These are phyloP conservation scores for Aspidiotus destructor DNA, from an alignment of 2,888 invertebrate genomes.

Conservation along the genomic window DNA sequence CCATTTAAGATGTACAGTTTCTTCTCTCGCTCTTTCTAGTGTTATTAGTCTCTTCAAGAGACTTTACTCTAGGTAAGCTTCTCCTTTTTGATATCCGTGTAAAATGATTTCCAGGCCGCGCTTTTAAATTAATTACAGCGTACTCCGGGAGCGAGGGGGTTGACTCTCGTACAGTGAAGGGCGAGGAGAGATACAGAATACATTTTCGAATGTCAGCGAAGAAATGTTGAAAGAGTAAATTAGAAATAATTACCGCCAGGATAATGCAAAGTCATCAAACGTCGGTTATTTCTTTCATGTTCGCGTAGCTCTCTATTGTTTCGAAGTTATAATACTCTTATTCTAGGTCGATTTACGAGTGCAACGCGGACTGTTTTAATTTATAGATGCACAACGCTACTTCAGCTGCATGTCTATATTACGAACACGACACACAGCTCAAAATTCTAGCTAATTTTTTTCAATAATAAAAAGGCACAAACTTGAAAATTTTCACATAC, in stretches of 20 bases:
- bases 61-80: neutral
- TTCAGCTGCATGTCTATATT: no score
- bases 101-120: constrained; percentile 5
- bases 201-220: constrained; percentile 12
- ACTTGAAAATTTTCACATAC: no score
- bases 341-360: constrained; percentile 1
- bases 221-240: constrained; percentile 28
- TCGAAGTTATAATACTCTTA: constrained; percentile 7
- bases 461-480: no score
- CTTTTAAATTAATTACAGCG: constrained; percentile 27
- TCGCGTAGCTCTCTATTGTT: constrained; percentile 21
- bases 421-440: no score
- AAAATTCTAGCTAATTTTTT: no score
- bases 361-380: neutral
- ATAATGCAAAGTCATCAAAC: constrained; percentile 20
- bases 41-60: constrained; percentile 19
- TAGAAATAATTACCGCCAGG: constrained; percentile 27
- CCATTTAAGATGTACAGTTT: constrained; percentile 15
- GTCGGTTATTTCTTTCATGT: constrained; percentile 23
- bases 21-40: neutral
- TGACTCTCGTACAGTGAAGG: neutral
- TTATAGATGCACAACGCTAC: neutral
- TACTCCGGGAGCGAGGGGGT: neutral
- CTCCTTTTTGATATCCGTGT: constrained; percentile 3
- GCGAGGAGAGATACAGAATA: neutral